Evolutionary conservation across 2,113 vertebrate species (phyloP).

Genomic region (Ophthalmolycus amberensis): DNA sequence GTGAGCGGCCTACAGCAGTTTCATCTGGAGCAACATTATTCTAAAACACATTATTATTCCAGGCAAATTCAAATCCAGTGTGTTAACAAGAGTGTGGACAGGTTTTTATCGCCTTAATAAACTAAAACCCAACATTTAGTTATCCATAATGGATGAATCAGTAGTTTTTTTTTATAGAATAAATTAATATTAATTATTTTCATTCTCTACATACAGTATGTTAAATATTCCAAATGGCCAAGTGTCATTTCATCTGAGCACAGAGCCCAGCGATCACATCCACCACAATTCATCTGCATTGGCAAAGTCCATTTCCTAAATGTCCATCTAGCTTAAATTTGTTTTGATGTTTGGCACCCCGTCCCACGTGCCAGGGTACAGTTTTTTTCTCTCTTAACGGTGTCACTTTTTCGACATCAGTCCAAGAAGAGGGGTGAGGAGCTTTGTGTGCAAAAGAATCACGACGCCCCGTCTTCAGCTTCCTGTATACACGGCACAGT

Average conservation of each 20-base stretch:
- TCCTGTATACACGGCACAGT: slow-evolving; percentile 36
- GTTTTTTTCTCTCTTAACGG: slow-evolving; percentile 21
- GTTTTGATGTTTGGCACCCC: slow-evolving; percentile 12
- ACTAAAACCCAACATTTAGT: slow-evolving; percentile 77
- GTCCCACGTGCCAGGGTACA: slow-evolving; percentile 25
- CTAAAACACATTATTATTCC: slow-evolving; percentile 49
- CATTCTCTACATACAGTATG: slow-evolving; percentile 91
- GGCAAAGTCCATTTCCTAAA: slow-evolving; percentile 45
- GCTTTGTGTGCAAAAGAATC: slow-evolving; percentile 74
- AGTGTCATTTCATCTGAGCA: slow-evolving; percentile 64
- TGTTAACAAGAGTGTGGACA: slow-evolving; percentile 56
- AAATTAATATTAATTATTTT: slow-evolving; percentile 96
- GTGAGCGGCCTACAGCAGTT: slow-evolving; percentile 84
- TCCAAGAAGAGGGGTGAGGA: slow-evolving; percentile 53
- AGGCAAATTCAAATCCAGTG: slow-evolving; percentile 73
- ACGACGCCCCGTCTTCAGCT: slow-evolving; percentile 52
- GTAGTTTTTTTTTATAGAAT: slow-evolving; percentile 90
- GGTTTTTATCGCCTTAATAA: slow-evolving; percentile 55
- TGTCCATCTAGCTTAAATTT: slow-evolving; percentile 62
- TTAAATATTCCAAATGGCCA: slow-evolving; percentile 91
- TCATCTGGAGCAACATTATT: slow-evolving; percentile 59
- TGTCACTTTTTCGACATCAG: slow-evolving; percentile 22
- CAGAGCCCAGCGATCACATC: slow-evolving; percentile 56
- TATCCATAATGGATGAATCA: slow-evolving; percentile 77
- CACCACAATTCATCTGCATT: slow-evolving; percentile 49